Conservation (phyloP, 2,888 invertebrate genomes). For the Euproctis similis region DNA sequence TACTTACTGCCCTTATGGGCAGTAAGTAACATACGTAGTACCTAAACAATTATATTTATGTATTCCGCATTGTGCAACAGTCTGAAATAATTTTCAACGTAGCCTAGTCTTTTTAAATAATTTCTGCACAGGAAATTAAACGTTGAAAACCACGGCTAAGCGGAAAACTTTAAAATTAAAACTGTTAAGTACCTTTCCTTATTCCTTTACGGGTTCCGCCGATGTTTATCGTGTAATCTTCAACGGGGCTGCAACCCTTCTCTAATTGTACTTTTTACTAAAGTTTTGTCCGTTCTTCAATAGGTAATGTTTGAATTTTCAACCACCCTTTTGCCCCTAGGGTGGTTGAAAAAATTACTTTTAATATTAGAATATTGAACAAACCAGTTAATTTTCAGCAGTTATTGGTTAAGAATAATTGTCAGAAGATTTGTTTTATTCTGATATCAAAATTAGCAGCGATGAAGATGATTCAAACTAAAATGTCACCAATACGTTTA, state of each 20-base stretch:
- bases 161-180: slow-evolving; percentile 63
- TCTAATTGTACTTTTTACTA: slow-evolving; percentile 23
- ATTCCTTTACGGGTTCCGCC: slow-evolving; percentile 46
- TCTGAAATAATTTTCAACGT: slow-evolving; percentile 47
- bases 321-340: slow-evolving; percentile 16
- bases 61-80: too few species aligned
- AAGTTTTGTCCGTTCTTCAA: slow-evolving; percentile 10
- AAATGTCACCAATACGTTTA: too few species aligned
- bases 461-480: too few species aligned
- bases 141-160: slow-evolving; percentile 47
- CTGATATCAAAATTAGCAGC: too few species aligned
- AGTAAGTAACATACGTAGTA: too few species aligned
- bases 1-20: too few species aligned
- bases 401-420: too few species aligned
- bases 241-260: slow-evolving; percentile 32
- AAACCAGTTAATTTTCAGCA: too few species aligned
- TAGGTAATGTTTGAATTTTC: slow-evolving; percentile 15
- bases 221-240: slow-evolving; percentile 46
- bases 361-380: too few species aligned
- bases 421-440: too few species aligned
- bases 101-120: slow-evolving; percentile 55
- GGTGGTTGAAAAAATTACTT: slow-evolving; percentile 10
- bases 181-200: slow-evolving; percentile 48
- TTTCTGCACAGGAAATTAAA: slow-evolving; percentile 64
- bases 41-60: too few species aligned